Percentiles rank a stretch among this genome's conserved stretches.
Conservation (phyloP, 2,888 invertebrate genomes). For the Salticus scenicus region DNA sequence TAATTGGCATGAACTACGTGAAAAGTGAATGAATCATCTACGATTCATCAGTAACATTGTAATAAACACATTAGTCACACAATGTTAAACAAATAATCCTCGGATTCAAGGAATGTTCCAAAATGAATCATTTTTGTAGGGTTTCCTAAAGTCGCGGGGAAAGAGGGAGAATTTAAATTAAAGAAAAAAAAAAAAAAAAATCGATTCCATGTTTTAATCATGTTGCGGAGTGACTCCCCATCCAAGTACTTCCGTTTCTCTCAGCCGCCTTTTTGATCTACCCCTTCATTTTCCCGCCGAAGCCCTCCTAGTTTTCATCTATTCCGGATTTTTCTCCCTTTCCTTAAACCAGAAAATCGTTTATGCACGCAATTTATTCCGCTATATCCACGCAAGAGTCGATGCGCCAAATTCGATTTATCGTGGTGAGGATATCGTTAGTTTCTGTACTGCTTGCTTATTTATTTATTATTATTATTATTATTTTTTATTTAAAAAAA, state of each 20-base stretch:
- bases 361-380: not conserved
- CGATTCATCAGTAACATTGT: no score
- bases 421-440: no score
- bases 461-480: no score
- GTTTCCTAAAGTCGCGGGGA: not conserved
- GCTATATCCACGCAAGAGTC: no score
- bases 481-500: no score
- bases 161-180: no score
- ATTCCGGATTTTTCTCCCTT: not conserved
- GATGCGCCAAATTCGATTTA: no score
- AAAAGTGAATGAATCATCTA: no score
- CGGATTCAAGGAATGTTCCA: not conserved
- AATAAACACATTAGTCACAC: not conserved
- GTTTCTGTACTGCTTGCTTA: no score
- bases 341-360: not conserved
- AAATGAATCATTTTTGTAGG: constrained; percentile 1
- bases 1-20: no score
- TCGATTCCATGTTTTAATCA: constrained; percentile 8
- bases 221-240: constrained; percentile 2
- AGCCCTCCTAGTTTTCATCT: not conserved
- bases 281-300: not conserved
- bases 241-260: not conserved
- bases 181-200: not conserved
- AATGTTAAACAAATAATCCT: not conserved
- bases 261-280: not conserved